These are phyloP conservation scores for Parnassius apollo DNA, from an alignment of 2,888 invertebrate species.

Conservation along the genomic window DNA sequence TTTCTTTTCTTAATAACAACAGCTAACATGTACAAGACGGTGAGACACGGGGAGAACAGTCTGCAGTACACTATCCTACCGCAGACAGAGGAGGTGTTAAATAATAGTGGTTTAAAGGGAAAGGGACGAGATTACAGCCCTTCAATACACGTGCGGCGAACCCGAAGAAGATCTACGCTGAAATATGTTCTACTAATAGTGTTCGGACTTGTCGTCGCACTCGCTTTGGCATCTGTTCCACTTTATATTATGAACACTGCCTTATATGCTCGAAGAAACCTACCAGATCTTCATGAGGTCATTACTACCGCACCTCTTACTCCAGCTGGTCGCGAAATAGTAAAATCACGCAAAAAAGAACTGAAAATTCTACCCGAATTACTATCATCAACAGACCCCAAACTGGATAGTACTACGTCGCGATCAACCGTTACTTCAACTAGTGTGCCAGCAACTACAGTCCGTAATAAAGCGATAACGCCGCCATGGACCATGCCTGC, in stretches of 20 bases:
- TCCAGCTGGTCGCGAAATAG: slow-evolving; percentile 54
- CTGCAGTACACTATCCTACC: slow-evolving; percentile 88
- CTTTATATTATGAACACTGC: slow-evolving; percentile 64
- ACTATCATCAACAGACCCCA: slow-evolving; percentile 48
- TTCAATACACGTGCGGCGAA: slow-evolving; percentile 66
- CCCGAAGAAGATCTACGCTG: slow-evolving; percentile 58
- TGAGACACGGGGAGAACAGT: slow-evolving; percentile 87
- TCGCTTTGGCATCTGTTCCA: slow-evolving; percentile 59
- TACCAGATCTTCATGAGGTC: slow-evolving; percentile 45
- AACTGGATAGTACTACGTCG: slow-evolving; percentile 45
- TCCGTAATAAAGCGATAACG: slow-evolving; percentile 54
- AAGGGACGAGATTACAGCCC: slow-evolving; percentile 77
- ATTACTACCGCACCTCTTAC: slow-evolving; percentile 51
- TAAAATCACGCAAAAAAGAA: slow-evolving; percentile 67
- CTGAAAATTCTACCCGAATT: slow-evolving; percentile 55
- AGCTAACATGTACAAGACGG: slow-evolving; percentile 86
- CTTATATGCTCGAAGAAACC: slow-evolving; percentile 49
- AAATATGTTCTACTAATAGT: slow-evolving; percentile 64
- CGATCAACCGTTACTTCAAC: slow-evolving; percentile 43
- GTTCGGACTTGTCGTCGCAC: slow-evolving; percentile 57
- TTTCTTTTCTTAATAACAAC: slow-evolving; percentile 58
- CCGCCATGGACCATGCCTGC: slow-evolving; percentile 80
- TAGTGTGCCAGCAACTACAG: slow-evolving; percentile 42
- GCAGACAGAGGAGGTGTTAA: slow-evolving; percentile 85
- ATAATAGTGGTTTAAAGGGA: slow-evolving; percentile 80